A percentile compares a stretch with the other conserved stretches of the same genome.
These are phyloP conservation scores for Actinopyga echinites DNA, from an alignment of 53 echinoderm and acorn worm species.

Conservation along the genomic window DNA sequence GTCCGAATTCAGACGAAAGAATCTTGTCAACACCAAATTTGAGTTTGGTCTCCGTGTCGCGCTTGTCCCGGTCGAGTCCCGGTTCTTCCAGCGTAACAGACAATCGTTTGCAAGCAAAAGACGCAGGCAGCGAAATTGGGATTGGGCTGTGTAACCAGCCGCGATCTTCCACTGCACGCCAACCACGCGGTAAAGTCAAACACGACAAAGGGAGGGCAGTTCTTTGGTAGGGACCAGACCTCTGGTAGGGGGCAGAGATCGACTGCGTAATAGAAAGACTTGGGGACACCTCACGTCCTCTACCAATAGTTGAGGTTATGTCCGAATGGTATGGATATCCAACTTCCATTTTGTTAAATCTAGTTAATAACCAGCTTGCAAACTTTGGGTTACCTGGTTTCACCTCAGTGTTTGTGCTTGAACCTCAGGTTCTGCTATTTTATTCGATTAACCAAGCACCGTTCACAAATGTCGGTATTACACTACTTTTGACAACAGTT, in stretches of 20 bases:
- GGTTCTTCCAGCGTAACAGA: background rate
- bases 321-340: constrained; percentile 14
- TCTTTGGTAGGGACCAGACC: background rate
- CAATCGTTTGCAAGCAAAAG: background rate
- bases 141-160: constrained; percentile 2
- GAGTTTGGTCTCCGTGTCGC: constrained; percentile 3
- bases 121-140: background rate
- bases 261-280: background rate
- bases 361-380: too few relatives aligned
- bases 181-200: constrained; percentile 3
- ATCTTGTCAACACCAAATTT: constrained; percentile 23
- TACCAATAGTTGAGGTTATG: background rate
- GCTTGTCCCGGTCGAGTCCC: constrained; percentile 2
- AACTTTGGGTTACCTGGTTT: too few relatives aligned
- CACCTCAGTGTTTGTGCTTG: too few relatives aligned
- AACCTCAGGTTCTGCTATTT: too few relatives aligned
- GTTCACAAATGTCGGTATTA: too few relatives aligned
- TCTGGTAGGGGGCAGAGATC: background rate
- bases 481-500: too few relatives aligned
- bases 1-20: constrained; percentile 15
- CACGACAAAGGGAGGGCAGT: background rate
- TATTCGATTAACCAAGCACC: too few relatives aligned
- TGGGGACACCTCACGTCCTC: background rate
- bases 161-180: constrained; percentile 6
- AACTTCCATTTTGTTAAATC: background rate